Evolutionary conservation across 2,888 invertebrate genomes (phyloP).

Genomic region (Itoplectis maculator): DNA sequence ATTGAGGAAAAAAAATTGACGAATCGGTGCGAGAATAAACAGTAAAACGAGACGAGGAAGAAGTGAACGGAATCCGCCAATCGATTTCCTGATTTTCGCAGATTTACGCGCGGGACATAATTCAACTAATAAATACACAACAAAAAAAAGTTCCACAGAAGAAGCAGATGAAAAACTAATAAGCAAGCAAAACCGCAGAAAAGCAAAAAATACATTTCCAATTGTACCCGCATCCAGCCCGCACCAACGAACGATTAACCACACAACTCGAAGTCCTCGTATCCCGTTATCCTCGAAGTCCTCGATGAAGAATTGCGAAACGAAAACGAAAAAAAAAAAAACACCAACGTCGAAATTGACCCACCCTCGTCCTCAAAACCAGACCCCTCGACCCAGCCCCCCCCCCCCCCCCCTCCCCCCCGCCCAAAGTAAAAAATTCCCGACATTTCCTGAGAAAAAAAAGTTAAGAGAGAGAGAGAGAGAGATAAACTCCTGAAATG

Average conservation of each 20-base stretch:
- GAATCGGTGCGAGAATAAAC: conserved; percentile 42
- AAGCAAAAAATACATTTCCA: conserved; percentile 53
- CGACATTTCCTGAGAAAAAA: conserved; percentile 68
- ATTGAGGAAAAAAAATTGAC: conserved; percentile 37
- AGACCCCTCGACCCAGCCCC: conserved; percentile 62
- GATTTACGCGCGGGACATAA: conserved; percentile 81
- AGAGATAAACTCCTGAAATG: conserved; percentile 71
- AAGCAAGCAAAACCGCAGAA: conserved; percentile 23
- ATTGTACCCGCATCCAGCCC: conserved; percentile 52
- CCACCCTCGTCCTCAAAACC: conserved; percentile 63
- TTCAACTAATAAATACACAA: conserved; percentile 48
- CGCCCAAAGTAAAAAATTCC: conserved; percentile 66
- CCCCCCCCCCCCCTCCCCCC: conserved; percentile 61
- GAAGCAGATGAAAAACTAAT: conserved; percentile 32
- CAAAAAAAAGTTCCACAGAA: conserved; percentile 40
- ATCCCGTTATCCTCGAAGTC: conserved; percentile 40
- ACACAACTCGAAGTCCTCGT: conserved; percentile 48
- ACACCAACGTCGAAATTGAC: conserved; percentile 47
- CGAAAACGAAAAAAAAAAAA: too few relatives aligned
- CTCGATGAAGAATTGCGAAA: conserved; percentile 40
- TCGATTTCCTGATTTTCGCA: conserved; percentile 81
- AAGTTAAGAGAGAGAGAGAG: conserved; percentile 37
- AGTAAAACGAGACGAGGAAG: conserved; percentile 29
- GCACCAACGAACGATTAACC: conserved; percentile 40
- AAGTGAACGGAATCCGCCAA: conserved; percentile 65